A percentile compares a stretch with the other conserved stretches of the same genome.
These are phyloP conservation scores for Drosophila siamana DNA, from an alignment of 2,888 invertebrate species.

Conservation along the genomic window DNA sequence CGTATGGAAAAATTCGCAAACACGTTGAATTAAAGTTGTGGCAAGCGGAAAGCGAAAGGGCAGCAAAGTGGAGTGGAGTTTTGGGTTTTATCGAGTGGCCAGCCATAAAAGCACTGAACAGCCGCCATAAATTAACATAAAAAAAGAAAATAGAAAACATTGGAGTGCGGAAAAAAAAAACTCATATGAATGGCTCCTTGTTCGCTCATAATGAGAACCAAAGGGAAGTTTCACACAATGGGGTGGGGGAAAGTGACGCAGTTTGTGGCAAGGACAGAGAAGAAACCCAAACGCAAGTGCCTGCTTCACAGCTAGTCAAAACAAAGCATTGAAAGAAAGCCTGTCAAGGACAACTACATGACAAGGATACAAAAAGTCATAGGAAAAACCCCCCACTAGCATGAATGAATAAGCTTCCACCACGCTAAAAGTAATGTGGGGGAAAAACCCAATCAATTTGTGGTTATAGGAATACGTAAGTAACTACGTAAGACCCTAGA, in stretches of 20 bases:
- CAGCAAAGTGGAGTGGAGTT: too few species aligned
- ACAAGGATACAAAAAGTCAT: not conserved
- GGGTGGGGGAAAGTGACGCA: not conserved
- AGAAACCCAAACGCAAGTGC: constrained; percentile 13
- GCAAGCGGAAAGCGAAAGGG: not conserved
- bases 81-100: constrained; percentile 51
- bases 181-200: constrained; percentile 29
- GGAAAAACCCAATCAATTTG: constrained; percentile 16
- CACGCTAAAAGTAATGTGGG: not conserved
- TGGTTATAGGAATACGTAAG: constrained; percentile 1
- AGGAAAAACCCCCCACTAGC: constrained; percentile 5
- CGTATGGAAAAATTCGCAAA: constrained; percentile 55
- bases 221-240: not conserved
- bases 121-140: constrained; percentile 68
- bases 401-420: constrained; percentile 7
- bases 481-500: too few species aligned
- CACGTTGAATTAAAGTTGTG: constrained; percentile 30
- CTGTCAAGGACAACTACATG: constrained; percentile 28
- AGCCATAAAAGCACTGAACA: constrained; percentile 43
- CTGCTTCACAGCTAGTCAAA: constrained; percentile 32
- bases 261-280: constrained; percentile 3
- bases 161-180: constrained; percentile 2
- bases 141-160: constrained; percentile 20
- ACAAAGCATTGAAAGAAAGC: constrained; percentile 50
- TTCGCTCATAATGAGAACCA: constrained; percentile 19